A percentile compares a stretch with the other conserved stretches of the same genome.
Evolutionary conservation across 30 jellyfish, hydroid and myxozoan genomes (phyloP).

Genomic region (Turritopsis rubra): DNA sequence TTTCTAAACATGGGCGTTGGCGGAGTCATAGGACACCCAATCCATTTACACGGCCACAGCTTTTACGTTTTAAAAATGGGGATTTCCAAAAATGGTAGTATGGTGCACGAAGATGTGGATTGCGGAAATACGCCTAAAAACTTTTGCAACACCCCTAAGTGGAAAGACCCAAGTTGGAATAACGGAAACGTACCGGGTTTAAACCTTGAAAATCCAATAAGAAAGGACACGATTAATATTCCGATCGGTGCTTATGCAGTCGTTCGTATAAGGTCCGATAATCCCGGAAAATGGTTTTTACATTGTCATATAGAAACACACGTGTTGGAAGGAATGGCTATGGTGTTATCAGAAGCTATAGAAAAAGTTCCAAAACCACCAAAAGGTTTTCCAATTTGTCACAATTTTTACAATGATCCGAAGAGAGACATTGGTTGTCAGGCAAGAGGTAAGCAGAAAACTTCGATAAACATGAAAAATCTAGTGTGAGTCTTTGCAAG

Average conservation of each 20-base stretch:
- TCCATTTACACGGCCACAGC: slow-evolving; percentile 86
- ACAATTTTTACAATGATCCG: slow-evolving; percentile 63
- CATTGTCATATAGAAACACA: slow-evolving; percentile 94
- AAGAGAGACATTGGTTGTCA: slow-evolving; percentile 36
- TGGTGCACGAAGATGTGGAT: slow-evolving; percentile 51
- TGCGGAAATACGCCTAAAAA: slow-evolving; percentile 67
- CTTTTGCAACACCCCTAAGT: slow-evolving; percentile 72
- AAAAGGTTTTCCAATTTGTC: slow-evolving; percentile 77
- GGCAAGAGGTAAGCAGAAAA: slow-evolving; percentile 24
- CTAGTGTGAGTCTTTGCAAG: too few relatives aligned
- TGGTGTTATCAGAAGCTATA: slow-evolving; percentile 77
- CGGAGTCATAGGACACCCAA: slow-evolving; percentile 81
- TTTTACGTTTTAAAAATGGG: slow-evolving; percentile 75
- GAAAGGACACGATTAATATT: slow-evolving; percentile 74
- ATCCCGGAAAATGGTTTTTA: slow-evolving; percentile 94
- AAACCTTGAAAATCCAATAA: slow-evolving; percentile 60
- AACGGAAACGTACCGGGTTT: slow-evolving; percentile 79
- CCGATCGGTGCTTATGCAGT: slow-evolving; percentile 93
- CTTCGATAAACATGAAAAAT: too few relatives aligned
- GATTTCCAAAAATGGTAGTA: slow-evolving; percentile 55
- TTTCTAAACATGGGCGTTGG: slow-evolving; percentile 79
- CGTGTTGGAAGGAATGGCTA: slow-evolving; percentile 90
- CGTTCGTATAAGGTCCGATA: slow-evolving; percentile 76
- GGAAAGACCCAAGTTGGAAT: slow-evolving; percentile 46
- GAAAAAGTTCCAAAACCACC: slow-evolving; percentile 86